Base-by-base conservation (phyloP, 2,113 vertebrate genomes). In the Gallinago paraguaiae region DNA sequence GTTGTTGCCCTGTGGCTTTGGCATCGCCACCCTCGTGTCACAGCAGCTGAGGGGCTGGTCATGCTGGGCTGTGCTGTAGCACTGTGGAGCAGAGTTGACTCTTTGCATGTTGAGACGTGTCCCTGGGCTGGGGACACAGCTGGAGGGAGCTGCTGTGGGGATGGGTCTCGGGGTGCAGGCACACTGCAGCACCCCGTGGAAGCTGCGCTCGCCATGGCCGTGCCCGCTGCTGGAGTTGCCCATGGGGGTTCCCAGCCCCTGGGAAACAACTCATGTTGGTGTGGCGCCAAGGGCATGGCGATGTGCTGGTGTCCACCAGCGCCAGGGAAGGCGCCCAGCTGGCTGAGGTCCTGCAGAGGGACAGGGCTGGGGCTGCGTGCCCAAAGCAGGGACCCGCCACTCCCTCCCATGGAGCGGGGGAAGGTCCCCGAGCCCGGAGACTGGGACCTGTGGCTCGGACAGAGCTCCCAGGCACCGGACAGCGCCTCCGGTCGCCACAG, bases 131-230 rank as follows among this genome's bases (percentile, higher is more conserved):
- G 18, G 46, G 46, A 46, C 46, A 46, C 46, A 20, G 19, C 46
- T 46, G 19, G 48, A 7, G 33, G 30, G 19, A 63, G 7, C 11
- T 37, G 18, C 50, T 0, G 0, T 0, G 4, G 64, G 17, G 53
- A n/a, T 0, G 3, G 31, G 37, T 9, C 39, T 13, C 1, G 1
- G 23, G 5, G 8, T 16, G 7, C 0, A 2, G 16, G 6, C 8
- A 45, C 2, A 1, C 30, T 2, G 5, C 72, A 13, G 77, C 2
- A 0, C 15, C 46, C 9, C 3, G 31, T 10, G 2, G 3, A 9
- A 65, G 51, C 86, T 14, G 33, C 43, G 33, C 17, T 33, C 7
- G 20, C 31, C 3, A 2, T 1, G 5, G 37, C 15, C 5, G 0
- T 54, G 48, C 48, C 25, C 0, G 1, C 28, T 2, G 3, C 20